These are phyloP conservation scores for Enteromius afrohamiltoni DNA, from an alignment of 2,797 vertebrate genomes.

Conservation along the genomic window DNA sequence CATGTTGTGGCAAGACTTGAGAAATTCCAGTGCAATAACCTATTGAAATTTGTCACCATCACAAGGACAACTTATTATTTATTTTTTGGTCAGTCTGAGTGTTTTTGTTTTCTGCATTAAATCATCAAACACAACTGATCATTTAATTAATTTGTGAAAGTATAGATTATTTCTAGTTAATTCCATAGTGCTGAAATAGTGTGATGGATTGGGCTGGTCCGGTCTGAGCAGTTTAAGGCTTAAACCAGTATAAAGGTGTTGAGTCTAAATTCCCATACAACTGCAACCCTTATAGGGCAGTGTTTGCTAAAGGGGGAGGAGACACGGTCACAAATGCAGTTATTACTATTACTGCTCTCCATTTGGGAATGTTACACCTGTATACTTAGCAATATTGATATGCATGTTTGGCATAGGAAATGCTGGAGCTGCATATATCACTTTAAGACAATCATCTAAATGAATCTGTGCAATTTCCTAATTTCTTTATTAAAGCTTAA, in stretches of 20 bases:
- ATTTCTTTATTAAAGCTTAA: neutral
- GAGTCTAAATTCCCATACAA: neutral
- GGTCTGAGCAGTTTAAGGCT: conserved; percentile 21
- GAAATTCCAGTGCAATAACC: neutral
- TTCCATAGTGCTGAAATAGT: neutral
- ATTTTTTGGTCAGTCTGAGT: neutral
- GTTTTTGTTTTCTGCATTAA: neutral
- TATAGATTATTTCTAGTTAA: neutral
- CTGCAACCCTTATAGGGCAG: neutral
- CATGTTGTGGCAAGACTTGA: conserved; percentile 28
- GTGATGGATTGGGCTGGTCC: neutral
- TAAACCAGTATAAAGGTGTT: conserved; percentile 9
- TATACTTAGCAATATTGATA: neutral
- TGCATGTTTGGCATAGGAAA: neutral
- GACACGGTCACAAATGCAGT: neutral
- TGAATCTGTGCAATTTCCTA: neutral
- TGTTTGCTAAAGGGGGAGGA: conserved; percentile 9
- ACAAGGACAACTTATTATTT: neutral
- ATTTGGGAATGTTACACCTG: neutral
- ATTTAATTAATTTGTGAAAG: neutral
- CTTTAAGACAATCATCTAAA: neutral
- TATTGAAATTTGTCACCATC: neutral
- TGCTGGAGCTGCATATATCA: neutral
- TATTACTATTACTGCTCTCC: neutral
- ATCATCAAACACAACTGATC: neutral